These are phyloP conservation scores for Xiphorhynchus elegans DNA, from an alignment of 2,113 vertebrate species.

Conservation along the genomic window DNA sequence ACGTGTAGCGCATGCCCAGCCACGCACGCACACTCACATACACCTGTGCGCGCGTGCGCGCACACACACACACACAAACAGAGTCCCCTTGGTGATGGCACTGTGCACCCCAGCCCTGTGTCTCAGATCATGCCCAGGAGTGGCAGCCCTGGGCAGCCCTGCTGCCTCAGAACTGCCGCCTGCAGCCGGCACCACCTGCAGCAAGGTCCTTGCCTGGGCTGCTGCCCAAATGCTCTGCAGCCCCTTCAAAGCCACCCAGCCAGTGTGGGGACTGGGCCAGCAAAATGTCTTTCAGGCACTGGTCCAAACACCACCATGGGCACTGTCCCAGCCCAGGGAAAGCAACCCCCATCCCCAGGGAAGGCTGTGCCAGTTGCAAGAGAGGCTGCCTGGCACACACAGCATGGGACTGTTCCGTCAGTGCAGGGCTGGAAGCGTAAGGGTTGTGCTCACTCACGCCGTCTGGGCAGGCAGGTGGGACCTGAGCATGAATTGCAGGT, in stretches of 20 bases:
- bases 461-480: background rate
- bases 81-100: background rate
- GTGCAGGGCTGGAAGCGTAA: accelerated
- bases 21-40: background rate
- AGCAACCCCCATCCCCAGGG: background rate
- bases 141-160: background rate
- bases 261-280: background rate
- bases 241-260: background rate
- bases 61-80: background rate
- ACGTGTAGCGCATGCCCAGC: background rate
- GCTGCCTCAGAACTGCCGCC: background rate
- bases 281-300: conserved; percentile 14
- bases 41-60: background rate
- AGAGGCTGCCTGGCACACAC: background rate
- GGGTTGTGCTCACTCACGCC: accelerated
- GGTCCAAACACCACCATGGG: background rate
- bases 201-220: background rate
- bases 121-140: accelerated
- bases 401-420: background rate
- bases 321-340: background rate
- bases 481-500: accelerated
- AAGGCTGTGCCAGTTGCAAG: background rate
- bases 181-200: background rate
- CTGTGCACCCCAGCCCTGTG: background rate
- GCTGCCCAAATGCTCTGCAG: background rate